phyloP scores from a whole-genome alignment of 2,888 invertebrate genomes.

The Cataglyphis rosenhaueri region DNA sequence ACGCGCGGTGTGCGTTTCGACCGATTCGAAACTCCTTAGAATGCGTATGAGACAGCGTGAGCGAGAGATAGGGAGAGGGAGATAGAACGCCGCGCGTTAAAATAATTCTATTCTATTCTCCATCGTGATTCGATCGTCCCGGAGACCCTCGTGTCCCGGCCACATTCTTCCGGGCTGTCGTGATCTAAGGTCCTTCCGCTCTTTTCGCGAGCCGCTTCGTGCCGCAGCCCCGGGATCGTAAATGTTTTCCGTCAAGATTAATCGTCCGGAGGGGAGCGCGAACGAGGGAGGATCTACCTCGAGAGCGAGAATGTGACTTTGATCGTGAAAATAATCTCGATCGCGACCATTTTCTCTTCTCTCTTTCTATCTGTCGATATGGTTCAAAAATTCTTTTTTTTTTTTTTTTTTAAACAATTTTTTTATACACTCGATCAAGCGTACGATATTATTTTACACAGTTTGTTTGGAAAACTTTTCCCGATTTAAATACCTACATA shows the following conservation, averaged over 20 bases:
- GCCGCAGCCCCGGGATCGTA: slow-evolving; percentile 54
- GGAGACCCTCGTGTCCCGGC: background rate
- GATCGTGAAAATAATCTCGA: slow-evolving; percentile 65
- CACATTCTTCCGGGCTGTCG: slow-evolving; percentile 40
- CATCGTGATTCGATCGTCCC: slow-evolving; percentile 18
- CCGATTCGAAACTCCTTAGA: background rate
- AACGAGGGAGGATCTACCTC: slow-evolving; percentile 55
- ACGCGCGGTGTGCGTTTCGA: background rate
- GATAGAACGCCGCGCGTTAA: background rate
- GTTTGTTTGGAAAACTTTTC: background rate
- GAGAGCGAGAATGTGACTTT: slow-evolving; percentile 59
- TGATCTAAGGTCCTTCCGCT: slow-evolving; percentile 38
- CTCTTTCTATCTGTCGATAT: background rate
- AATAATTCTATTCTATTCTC: slow-evolving; percentile 31
- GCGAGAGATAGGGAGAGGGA: background rate
- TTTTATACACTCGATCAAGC: background rate
- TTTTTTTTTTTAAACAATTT: background rate
- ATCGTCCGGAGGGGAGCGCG: slow-evolving; percentile 58
- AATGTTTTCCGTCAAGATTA: slow-evolving; percentile 67
- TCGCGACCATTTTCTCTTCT: slow-evolving; percentile 29
- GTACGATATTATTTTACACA: background rate
- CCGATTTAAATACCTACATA: background rate
- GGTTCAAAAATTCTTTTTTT: background rate
- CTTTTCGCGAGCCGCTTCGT: slow-evolving; percentile 42
- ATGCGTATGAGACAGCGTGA: background rate